Conservation (phyloP, 2,113 vertebrate species). For the Mirounga angustirostris region DNA sequence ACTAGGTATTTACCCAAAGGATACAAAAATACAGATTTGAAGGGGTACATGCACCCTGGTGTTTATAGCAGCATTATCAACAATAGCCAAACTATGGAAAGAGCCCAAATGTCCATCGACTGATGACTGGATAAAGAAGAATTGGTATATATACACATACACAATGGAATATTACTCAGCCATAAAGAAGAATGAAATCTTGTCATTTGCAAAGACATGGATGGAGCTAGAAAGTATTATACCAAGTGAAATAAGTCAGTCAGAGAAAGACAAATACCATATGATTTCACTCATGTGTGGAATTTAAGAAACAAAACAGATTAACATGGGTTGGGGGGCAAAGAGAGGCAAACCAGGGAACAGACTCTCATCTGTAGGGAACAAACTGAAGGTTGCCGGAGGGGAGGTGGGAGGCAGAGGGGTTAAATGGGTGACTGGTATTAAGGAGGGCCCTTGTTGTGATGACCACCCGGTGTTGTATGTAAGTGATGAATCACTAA, state of each 20-base stretch:
- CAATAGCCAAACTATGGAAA: background rate
- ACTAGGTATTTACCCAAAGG: background rate
- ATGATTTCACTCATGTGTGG: background rate
- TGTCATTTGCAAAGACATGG: background rate
- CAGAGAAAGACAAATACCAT: background rate
- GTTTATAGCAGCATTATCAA: background rate
- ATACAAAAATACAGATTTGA: background rate
- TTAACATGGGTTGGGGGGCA: background rate
- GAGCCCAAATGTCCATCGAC: background rate
- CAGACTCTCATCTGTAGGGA: background rate
- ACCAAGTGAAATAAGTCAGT: background rate
- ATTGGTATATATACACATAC: background rate
- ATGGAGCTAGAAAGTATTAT: background rate
- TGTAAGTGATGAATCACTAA: background rate
- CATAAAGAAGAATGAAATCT: background rate
- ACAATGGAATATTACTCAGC: background rate
- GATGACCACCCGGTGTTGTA: background rate
- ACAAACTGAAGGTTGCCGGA: background rate
- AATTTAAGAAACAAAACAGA: background rate
- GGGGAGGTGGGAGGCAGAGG: background rate
- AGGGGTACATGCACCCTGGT: background rate
- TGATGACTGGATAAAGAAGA: background rate
- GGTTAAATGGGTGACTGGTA: background rate
- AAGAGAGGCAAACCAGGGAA: background rate
- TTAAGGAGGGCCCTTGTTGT: background rate